Conservation (phyloP, 2,113 vertebrate species). For the Gorsachius goisagi region DNA sequence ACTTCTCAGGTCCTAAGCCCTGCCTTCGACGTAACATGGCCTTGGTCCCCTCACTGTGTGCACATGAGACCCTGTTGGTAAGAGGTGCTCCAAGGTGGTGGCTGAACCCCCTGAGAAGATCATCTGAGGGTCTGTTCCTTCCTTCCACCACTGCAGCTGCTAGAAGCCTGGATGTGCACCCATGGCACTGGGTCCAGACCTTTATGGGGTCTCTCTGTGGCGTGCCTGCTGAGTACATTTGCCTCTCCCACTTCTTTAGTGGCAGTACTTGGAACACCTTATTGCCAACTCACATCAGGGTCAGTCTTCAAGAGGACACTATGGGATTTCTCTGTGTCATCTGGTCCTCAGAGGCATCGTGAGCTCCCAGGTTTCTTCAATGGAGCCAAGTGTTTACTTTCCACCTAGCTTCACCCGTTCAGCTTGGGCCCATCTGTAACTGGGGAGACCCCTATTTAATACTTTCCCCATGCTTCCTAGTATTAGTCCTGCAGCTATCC, state of each 20-base stretch:
- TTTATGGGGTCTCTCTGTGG: neutral
- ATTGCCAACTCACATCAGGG: neutral
- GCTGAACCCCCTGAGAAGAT: neutral
- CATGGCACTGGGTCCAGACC: accelerated
- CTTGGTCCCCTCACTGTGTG: neutral
- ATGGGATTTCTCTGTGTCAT: neutral
- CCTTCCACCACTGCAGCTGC: neutral
- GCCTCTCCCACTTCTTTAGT: neutral
- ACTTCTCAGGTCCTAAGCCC: constrained; percentile 62
- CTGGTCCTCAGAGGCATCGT: neutral
- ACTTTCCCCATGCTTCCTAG: neutral
- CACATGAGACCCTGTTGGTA: neutral
- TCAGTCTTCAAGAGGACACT: neutral
- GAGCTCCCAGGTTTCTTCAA: neutral
- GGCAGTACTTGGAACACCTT: neutral
- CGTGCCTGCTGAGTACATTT: neutral
- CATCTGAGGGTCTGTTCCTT: neutral
- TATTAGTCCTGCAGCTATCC: neutral
- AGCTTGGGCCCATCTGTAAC: neutral
- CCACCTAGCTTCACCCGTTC: neutral
- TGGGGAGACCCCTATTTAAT: neutral
- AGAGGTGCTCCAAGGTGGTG: neutral
- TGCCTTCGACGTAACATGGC: neutral
- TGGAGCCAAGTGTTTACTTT: neutral
- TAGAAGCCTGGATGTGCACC: neutral